phyloP scores from a whole-genome alignment of 2,888 invertebrate genomes.

The Cybosia mesomella region DNA sequence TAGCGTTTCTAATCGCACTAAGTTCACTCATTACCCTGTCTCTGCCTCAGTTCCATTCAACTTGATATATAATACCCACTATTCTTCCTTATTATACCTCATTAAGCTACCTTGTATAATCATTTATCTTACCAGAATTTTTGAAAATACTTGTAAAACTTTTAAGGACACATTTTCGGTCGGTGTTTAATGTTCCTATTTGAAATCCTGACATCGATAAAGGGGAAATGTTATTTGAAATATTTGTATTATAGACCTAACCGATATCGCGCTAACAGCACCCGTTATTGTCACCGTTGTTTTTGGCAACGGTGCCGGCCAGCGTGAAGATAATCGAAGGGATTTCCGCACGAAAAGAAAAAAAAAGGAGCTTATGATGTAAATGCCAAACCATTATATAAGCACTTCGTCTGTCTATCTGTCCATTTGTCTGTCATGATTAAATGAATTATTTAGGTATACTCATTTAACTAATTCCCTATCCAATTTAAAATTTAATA shows the following conservation, averaged over 20 bases:
- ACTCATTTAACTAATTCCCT: no score
- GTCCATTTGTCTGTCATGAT: no score
- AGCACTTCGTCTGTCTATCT: no score
- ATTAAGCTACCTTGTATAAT: constrained; percentile 28
- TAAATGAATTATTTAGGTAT: no score
- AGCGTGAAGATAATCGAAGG: no score
- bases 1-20: constrained; percentile 48
- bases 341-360: no score
- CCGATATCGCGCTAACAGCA: no score
- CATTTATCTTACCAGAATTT: constrained; percentile 25
- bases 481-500: no score
- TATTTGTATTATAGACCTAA: neutral
- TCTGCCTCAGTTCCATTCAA: constrained; percentile 30
- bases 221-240: neutral
- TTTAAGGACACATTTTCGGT: neutral
- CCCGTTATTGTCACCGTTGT: no score
- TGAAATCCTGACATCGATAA: neutral
- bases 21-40: constrained; percentile 55
- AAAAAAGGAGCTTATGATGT: no score
- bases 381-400: no score
- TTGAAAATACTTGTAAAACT: neutral
- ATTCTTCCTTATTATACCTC: constrained; percentile 38
- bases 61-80: constrained; percentile 36
- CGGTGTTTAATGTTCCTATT: neutral
- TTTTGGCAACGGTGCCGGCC: no score